These are phyloP conservation scores for Ariopsis seemanni DNA, from an alignment of 2,113 vertebrate genomes.

Conservation along the genomic window DNA sequence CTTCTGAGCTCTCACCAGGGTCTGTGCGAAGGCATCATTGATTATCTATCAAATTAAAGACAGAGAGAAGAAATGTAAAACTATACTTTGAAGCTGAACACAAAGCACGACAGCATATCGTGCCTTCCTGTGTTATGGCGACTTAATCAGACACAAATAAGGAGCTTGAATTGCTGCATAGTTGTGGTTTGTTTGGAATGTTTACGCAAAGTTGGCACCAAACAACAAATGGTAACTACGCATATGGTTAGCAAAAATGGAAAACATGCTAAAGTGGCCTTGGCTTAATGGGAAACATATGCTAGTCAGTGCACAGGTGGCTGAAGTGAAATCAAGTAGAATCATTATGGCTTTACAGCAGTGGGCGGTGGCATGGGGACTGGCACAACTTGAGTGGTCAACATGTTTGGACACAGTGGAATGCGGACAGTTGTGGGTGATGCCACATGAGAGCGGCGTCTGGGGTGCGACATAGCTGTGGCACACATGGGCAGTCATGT, in stretches of 20 bases:
- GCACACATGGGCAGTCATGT: conserved; percentile 68
- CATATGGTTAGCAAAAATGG: conserved; percentile 3
- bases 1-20: conserved; percentile 73
- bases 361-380: conserved; percentile 65
- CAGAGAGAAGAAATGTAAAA: conserved; percentile 62
- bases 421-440: conserved; percentile 72
- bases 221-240: conserved; percentile 22
- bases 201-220: conserved; percentile 12
- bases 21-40: conserved; percentile 71
- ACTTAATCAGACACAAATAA: conserved; percentile 8
- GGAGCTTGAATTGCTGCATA: neutral
- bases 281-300: conserved; percentile 64
- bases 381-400: conserved; percentile 75
- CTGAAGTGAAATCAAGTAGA: conserved; percentile 73
- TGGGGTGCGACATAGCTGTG: conserved; percentile 72
- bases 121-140: neutral
- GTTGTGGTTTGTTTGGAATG: neutral
- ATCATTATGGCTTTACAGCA: conserved; percentile 67
- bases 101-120: neutral
- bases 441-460: conserved; percentile 71
- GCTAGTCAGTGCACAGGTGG: conserved; percentile 70
- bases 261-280: conserved; percentile 5
- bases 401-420: conserved; percentile 77
- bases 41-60: conserved; percentile 74
- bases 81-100: conserved; percentile 61